Percentiles rank a stretch among this genome's conserved stretches.
Conservation (phyloP, 2,113 vertebrate species). For the Laticauda colubrina region DNA sequence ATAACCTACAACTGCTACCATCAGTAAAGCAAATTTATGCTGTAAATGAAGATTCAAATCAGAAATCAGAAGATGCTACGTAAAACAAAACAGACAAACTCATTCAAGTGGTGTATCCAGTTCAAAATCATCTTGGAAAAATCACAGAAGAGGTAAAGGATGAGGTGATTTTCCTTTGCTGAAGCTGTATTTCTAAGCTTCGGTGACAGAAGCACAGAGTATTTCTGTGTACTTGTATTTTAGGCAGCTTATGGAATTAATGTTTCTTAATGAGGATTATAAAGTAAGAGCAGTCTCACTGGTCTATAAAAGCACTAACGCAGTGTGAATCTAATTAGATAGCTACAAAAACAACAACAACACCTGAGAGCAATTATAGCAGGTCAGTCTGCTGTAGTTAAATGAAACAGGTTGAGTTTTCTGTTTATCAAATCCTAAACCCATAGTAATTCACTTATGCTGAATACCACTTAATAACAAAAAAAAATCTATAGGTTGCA, state of each 20-base stretch:
- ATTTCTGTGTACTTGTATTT: constrained; percentile 10
- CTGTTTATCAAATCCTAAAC: constrained; percentile 19
- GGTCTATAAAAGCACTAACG: constrained; percentile 6
- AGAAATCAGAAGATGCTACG: background rate
- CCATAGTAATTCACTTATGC: background rate
- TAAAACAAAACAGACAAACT: background rate
- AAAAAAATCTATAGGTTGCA: background rate
- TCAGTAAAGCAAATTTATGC: background rate
- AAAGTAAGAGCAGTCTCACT: background rate
- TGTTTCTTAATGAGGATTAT: background rate
- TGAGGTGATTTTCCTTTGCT: background rate
- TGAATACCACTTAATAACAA: background rate
- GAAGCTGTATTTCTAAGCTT: background rate
- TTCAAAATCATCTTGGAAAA: background rate
- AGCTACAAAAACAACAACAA: background rate
- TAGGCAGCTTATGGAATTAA: background rate
- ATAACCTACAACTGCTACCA: background rate
- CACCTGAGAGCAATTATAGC: background rate
- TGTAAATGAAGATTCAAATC: background rate
- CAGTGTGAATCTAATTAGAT: constrained; percentile 13
- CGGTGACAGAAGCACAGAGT: background rate
- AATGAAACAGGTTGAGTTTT: constrained; percentile 8
- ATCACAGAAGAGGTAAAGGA: too few species aligned
- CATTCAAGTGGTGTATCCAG: background rate
- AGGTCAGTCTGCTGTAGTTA: background rate